These are phyloP conservation scores for Bettongia penicillata DNA, from an alignment of 2,113 vertebrate species.

Conservation along the genomic window DNA sequence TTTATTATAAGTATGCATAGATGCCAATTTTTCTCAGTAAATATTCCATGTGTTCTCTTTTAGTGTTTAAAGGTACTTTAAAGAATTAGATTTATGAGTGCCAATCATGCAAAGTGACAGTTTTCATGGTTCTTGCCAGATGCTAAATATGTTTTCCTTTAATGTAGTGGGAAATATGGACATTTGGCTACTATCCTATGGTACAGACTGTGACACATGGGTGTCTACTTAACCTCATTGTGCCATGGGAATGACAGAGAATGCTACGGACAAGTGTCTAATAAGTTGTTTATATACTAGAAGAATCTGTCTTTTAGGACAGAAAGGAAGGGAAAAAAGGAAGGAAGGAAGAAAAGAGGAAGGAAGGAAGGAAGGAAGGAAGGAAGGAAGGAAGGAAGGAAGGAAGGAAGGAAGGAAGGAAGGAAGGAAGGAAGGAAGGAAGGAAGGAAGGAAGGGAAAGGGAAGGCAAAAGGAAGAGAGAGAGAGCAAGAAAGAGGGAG, in stretches of 20 bases:
- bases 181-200: background rate
- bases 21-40: background rate
- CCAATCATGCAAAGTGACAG: background rate
- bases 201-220: background rate
- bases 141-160: background rate
- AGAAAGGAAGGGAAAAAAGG: too few relatives aligned
- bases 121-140: background rate
- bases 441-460: accelerated
- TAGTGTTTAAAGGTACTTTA: background rate
- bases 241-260: background rate
- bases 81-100: background rate
- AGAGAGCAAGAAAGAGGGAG: too few relatives aligned
- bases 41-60: background rate
- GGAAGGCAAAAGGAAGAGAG: background rate
- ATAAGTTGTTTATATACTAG: background rate
- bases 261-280: background rate
- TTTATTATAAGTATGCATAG: background rate
- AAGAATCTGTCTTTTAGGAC: background rate
- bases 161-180: background rate
- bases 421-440: background rate
- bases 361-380: too few relatives aligned
- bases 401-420: too few relatives aligned
- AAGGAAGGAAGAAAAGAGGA: too few relatives aligned
- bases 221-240: background rate
- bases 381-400: too few relatives aligned